These are phyloP conservation scores for Styela clava DNA, from an alignment of 23 tunicate genomes.

Conservation along the genomic window DNA sequence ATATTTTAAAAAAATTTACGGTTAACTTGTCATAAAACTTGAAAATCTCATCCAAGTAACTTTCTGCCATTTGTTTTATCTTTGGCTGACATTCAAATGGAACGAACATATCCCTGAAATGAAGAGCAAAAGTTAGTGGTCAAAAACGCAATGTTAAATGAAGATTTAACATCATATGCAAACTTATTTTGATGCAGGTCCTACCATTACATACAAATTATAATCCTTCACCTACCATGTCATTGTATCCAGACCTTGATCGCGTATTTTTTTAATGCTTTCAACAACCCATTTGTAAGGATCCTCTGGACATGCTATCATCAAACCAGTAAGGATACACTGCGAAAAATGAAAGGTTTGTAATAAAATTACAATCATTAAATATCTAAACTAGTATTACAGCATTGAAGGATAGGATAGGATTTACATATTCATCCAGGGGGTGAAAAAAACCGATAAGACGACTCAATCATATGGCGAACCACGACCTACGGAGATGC, in stretches of 20 bases:
- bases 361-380: not conserved
- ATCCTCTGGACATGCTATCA: slow-evolving; percentile 75
- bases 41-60: slow-evolving; percentile 83
- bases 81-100: slow-evolving; percentile 58
- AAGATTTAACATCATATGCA: not conserved
- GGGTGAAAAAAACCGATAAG: too few relatives aligned
- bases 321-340: slow-evolving; percentile 76
- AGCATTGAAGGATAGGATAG: too few relatives aligned
- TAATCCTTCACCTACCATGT: slow-evolving; percentile 46
- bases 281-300: slow-evolving; percentile 64
- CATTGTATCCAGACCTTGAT: slow-evolving; percentile 43
- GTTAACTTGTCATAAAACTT: slow-evolving; percentile 53
- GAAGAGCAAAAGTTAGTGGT: not conserved
- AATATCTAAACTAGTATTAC: too few relatives aligned
- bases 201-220: too few relatives aligned
- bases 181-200: too few relatives aligned
- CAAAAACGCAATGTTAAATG: too few relatives aligned
- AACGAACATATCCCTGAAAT: slow-evolving; percentile 81
- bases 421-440: too few relatives aligned
- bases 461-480: too few relatives aligned
- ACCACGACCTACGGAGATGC: too few relatives aligned
- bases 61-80: slow-evolving; percentile 66
- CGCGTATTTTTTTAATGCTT: slow-evolving; percentile 48
- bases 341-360: slow-evolving; percentile 11
- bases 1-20: too few relatives aligned